Evolutionary conservation across 2,797 vertebrate genomes (phyloP), one percentile per base, ranked within the genome.

Genomic region (Crenuchus spilurus): DNA sequence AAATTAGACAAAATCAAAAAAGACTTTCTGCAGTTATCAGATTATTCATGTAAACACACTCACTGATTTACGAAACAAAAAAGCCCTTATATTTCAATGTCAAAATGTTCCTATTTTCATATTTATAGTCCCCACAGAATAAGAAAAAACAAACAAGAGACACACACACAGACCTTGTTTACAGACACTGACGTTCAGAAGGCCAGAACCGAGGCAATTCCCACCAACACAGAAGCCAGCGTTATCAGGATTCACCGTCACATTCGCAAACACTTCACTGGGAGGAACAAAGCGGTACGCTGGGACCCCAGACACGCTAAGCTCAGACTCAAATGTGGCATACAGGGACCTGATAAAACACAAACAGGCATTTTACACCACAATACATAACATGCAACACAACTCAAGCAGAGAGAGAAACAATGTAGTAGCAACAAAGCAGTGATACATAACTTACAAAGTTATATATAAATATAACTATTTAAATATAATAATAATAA

Each of bases 121-220:
- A n/a, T n/a, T n/a, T n/a, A n/a, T n/a, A n/a, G n/a, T n/a, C n/a
- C n/a, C n/a, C n/a, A n/a, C n/a, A n/a, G n/a, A n/a, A n/a, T n/a
- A n/a, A n/a, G n/a, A n/a, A n/a, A n/a, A n/a, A n/a, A n/a, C 48
- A 22, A 55, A 61, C 42, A 51, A n/a, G 24, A 75, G 37, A 70
- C 6, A 48, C 30, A 76, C 39, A 41, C 69, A 51, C 65, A 24
- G 14, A 57, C 98, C 96, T 81, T 96, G 87, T 85, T 92, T 97
- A 84, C 98, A 99, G 28, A 73, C 0, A 14, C 94, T 97, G 89
- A 95, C 91, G 0, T 98, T 97, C 69, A 99, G 89, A 37, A 99
- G 78, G 0, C 98, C 98, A 0, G 96, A 92, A 54, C 91, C 92
- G 6, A 95, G 89, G 87, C 98, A 99, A 70, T 96, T 94, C 8